Evolutionary conservation across 1,140 invertebrate genomes (phyloP), one percentile per base, ranked within the genome.

Genomic region (Aporrectodea caliginosa): DNA sequence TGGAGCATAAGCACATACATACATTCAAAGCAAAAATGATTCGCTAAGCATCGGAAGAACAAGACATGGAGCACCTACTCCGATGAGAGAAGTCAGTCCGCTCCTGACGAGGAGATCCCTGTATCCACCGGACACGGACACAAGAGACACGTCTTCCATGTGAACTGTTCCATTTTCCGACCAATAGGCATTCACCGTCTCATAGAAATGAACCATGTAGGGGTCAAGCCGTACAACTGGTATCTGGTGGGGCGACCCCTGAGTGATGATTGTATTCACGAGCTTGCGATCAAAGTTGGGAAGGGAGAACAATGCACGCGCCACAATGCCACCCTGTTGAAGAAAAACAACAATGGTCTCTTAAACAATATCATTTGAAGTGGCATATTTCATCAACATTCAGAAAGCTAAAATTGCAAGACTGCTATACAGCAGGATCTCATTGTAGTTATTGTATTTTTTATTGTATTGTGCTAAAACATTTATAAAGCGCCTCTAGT

Each of bases 251-350:
- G 95, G 95, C 16, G 94, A 91, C 0, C 94, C 93, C 72, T 97
- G 88, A 34, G 93, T 93, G 77, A 96, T 92, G 33, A 95, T 91
- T 74, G 94, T 90, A 85, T 90, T 91, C 27, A 93, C 92, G 74
- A 88, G 82, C 75, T 90, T 88, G 12, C 90, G 85, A 75, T 92
- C 85, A 85, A 91, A 92, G 58, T 88, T 86, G 30, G 90, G 86
- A 77, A 92, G 89, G 0, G 91, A 89, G 81, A 94, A 90, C 73
- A 95, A 88, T 70, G 92, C 91, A 88, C 94, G 93, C 0, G 94
- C 94, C 81, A 97, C 89, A 71, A 97, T 89, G 69, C 95, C 95
- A 83, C 95, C 94, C 93, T 94, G 84, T 35, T 43, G 1, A 30
- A 1, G 82, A 90, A 90, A 76, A 35, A 2, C 2, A 27, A 43